Percentiles rank a stretch among this genome's conserved stretches.
These are phyloP conservation scores for Teleopsis dalmanni DNA, from an alignment of 1,140 invertebrate species.

Conservation along the genomic window DNA sequence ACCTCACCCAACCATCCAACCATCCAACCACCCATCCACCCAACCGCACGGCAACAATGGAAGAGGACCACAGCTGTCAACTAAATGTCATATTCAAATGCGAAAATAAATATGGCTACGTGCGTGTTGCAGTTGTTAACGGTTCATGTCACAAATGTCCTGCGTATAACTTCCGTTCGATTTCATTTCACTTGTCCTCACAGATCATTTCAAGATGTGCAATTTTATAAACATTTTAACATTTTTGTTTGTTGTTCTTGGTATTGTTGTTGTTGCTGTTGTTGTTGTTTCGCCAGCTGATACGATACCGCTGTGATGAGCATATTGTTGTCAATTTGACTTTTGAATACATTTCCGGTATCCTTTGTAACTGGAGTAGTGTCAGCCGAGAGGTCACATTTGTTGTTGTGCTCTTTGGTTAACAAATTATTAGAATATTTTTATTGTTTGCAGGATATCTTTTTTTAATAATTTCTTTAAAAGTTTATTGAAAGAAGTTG, in stretches of 20 bases:
- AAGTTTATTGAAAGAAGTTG: not conserved
- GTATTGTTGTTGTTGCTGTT: constrained; percentile 1
- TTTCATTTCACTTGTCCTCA: constrained; percentile 5
- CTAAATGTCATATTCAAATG: constrained; percentile 28
- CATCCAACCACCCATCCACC: not conserved
- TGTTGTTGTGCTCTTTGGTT: constrained; percentile 28
- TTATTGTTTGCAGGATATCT: not conserved
- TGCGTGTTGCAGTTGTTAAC: not conserved
- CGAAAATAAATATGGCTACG: constrained; percentile 10
- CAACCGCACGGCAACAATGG: not conserved
- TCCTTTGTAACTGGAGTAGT: not conserved
- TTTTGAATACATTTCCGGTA: constrained; percentile 16
- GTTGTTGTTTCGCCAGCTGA: not conserved
- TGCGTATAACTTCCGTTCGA: constrained; percentile 14
- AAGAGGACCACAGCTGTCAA: constrained; percentile 33
- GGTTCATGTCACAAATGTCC: not conserved
- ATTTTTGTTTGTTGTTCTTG: constrained; percentile 2
- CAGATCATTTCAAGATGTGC: too few species aligned
- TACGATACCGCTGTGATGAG: constrained; percentile 3
- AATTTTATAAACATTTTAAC: not conserved
- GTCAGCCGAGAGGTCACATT: not conserved
- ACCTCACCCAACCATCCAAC: not conserved
- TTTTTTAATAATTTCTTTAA: not conserved
- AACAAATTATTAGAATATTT: constrained; percentile 40
- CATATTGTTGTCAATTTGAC: constrained; percentile 40